A percentile compares a stretch with the other conserved stretches of the same genome.
phyloP scores from a whole-genome alignment of 1,140 invertebrate genomes.

The Fragariocoptes setiger region DNA sequence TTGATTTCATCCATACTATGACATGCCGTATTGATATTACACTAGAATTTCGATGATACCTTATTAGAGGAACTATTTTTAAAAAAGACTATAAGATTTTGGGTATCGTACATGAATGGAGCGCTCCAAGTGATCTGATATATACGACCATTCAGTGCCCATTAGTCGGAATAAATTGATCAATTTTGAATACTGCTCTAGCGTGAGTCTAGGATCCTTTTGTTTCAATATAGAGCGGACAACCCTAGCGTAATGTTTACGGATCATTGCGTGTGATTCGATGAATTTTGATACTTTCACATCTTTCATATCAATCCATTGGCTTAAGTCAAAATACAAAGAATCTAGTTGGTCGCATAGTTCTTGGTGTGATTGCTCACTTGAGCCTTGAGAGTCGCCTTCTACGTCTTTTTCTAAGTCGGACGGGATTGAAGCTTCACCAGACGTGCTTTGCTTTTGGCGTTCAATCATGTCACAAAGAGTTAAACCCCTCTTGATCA shows the following conservation, averaged over 20 bases:
- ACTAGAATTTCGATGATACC: too few species aligned
- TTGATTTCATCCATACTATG: too few species aligned
- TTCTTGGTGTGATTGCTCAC: slow-evolving; percentile 2
- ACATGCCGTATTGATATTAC: too few species aligned
- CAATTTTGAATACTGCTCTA: slow-evolving; percentile 28
- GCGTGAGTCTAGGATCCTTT: slow-evolving; percentile 38
- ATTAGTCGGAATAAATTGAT: slow-evolving; percentile 28
- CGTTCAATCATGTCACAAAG: slow-evolving; percentile 28
- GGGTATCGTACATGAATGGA: slow-evolving; percentile 4
- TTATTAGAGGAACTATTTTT: too few species aligned
- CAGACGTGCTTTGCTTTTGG: slow-evolving; percentile 14
- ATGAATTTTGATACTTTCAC: slow-evolving; percentile 29
- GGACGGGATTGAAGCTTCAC: slow-evolving; percentile 8
- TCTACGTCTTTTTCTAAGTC: slow-evolving; percentile 1
- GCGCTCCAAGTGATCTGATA: slow-evolving; percentile 1
- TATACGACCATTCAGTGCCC: slow-evolving; percentile 1
- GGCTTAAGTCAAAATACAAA: slow-evolving; percentile 2
- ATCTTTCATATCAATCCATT: slow-evolving; percentile 1
- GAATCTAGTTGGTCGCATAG: background rate
- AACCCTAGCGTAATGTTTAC: slow-evolving; percentile 42
- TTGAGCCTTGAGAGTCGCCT: slow-evolving; percentile 4
- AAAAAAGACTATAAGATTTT: slow-evolving; percentile 5
- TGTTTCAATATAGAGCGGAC: slow-evolving; percentile 38
- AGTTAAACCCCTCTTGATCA: slow-evolving; percentile 37
- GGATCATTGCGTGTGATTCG: slow-evolving; percentile 40